These are phyloP conservation scores for Podocnemis expansa DNA, from an alignment of 2,113 vertebrate genomes.

Conservation along the genomic window DNA sequence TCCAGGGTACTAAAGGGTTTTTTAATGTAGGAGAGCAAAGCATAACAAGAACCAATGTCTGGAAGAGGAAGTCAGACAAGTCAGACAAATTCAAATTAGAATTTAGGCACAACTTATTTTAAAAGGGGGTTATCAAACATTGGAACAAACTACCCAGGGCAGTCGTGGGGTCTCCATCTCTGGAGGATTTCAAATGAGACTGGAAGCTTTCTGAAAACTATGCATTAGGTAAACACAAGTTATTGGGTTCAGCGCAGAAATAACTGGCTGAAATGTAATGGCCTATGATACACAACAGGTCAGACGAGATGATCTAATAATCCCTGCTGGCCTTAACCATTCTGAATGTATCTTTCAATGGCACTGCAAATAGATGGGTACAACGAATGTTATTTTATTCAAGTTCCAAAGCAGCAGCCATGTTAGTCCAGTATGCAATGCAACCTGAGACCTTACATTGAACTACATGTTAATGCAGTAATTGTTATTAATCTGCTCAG, in stretches of 20 bases:
- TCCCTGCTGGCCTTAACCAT: neutral
- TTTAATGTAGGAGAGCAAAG: too few relatives aligned
- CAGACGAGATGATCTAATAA: neutral
- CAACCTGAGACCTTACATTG: neutral
- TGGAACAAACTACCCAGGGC: too few relatives aligned
- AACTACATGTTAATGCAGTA: neutral
- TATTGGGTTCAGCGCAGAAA: neutral
- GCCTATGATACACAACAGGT: neutral
- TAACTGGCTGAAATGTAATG: neutral
- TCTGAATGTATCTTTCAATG: neutral
- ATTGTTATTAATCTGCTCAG: neutral
- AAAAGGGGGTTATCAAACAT: too few relatives aligned
- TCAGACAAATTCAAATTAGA: too few relatives aligned
- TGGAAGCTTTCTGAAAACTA: neutral
- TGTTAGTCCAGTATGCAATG: neutral
- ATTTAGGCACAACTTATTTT: too few relatives aligned
- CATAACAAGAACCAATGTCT: too few relatives aligned
- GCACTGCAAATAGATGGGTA: neutral
- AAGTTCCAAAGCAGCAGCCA: too few relatives aligned
- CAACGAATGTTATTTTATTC: constrained; percentile 8
- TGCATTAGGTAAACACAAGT: neutral
- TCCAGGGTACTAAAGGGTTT: too few relatives aligned
- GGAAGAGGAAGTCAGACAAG: too few relatives aligned
- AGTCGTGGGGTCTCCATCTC: too few relatives aligned
- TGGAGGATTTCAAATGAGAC: neutral